A percentile compares a stretch with the other conserved stretches of the same genome.
Conservation (phyloP, 37 sponge, comb jelly and placozoan species). For the Aphrocallistes beatrix region DNA sequence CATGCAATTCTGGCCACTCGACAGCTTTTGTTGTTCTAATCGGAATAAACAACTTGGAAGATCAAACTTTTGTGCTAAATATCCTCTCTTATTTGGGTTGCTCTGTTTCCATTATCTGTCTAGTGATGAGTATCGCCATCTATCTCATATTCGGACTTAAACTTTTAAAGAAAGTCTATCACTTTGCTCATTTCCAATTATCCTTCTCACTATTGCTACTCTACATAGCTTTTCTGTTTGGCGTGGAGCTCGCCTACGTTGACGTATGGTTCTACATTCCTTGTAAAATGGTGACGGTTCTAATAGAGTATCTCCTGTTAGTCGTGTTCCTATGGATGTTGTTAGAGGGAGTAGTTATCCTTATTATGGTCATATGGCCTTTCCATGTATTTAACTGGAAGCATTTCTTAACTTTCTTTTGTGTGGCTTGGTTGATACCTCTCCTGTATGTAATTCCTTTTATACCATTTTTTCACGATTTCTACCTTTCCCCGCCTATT, state of each 20-base stretch:
- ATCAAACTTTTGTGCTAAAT: slow-evolving; percentile 23
- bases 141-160: slow-evolving; percentile 23
- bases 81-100: slow-evolving; percentile 46
- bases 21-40: not conserved
- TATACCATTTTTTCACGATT: not conserved
- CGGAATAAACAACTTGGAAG: not conserved
- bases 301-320: not conserved
- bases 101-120: slow-evolving; percentile 40
- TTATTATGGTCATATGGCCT: not conserved
- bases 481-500: not conserved
- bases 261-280: not conserved
- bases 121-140: slow-evolving; percentile 32
- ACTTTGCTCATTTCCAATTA: not conserved
- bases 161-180: not conserved
- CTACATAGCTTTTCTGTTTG: not conserved
- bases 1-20: not conserved
- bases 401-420: not conserved
- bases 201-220: not conserved
- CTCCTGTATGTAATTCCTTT: not conserved
- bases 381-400: not conserved
- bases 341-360: not conserved
- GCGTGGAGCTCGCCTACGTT: not conserved
- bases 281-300: not conserved
- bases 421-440: not conserved
- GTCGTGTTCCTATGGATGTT: not conserved